phyloP scores from a whole-genome alignment of 1,140 invertebrate species.

The Paralvinella palmiformis region DNA sequence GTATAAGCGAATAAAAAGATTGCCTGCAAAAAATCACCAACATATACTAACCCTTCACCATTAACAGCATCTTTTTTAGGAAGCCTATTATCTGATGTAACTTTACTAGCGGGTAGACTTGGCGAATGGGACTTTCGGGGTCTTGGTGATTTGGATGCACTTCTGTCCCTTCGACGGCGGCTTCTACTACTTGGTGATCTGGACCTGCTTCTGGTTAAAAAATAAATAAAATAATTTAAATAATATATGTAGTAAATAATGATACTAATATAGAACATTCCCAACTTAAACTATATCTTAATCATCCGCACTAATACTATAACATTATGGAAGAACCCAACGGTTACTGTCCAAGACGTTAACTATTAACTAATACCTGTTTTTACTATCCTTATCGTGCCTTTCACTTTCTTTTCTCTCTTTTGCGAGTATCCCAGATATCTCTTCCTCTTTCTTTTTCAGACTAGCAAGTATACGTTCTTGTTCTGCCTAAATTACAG shows the following conservation, averaged over 20 bases:
- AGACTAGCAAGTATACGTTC: slow-evolving; percentile 62
- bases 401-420: too few relatives aligned
- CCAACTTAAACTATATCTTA: too few relatives aligned
- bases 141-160: slow-evolving; percentile 16
- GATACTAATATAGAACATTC: too few relatives aligned
- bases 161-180: not conserved
- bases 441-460: slow-evolving; percentile 44
- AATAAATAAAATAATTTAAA: not conserved
- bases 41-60: too few relatives aligned
- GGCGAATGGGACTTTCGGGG: slow-evolving; percentile 20
- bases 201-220: not conserved
- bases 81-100: not conserved
- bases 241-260: slow-evolving; percentile 3
- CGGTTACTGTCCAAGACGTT: too few relatives aligned
- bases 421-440: slow-evolving; percentile 30
- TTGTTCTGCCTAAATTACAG: slow-evolving; percentile 61
- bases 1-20: too few relatives aligned
- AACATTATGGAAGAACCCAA: too few relatives aligned
- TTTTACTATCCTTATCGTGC: too few relatives aligned
- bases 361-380: too few relatives aligned
- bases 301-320: too few relatives aligned
- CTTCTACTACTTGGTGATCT: slow-evolving; percentile 10
- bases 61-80: not conserved
- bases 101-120: slow-evolving; percentile 23
- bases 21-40: too few relatives aligned